Evolutionary conservation across 2,888 invertebrate species (phyloP), one percentile per base, ranked within the genome.

Genomic region (Pristionchus maxplancki): DNA sequence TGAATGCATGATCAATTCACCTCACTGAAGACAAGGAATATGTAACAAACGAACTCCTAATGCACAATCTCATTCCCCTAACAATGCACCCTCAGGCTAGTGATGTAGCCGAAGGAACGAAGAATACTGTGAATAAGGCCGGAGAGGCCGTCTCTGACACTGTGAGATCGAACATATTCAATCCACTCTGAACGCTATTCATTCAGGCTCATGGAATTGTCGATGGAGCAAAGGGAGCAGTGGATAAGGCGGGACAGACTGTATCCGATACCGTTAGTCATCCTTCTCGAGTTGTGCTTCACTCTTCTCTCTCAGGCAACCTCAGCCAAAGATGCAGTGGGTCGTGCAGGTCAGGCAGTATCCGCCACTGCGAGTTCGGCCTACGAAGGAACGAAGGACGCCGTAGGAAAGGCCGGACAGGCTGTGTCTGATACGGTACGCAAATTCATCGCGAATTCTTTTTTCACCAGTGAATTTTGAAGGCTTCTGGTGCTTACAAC

Each of bases 81-180:
- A 67, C 31, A 67, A 17, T 74, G 8, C 34, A 24, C 24, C 8
- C 11, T 74, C 81, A 81, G 81, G 81, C 81, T 28, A 48, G 48
- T 48, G 44, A 44, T 28, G 81, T 71, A 37, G 71, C 71, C 17
- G 71, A 71, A 37, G 71, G 71, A 71, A 17, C 81, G 48, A 81
- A 81, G 81, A 48, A 28, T 28, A 37, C 81, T 40, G 81, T 48
- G 11, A 81, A 44, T n/a, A 81, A 81, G 48, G 81, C 81, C 44
- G 81, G 81, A 81, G 48, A 81, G 44, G 48, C 44, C 44, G 81
- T 28, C 31, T 81, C 48, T 81, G 81, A 81, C 31, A 81, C 81
- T 28, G 81, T 81, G 48, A 81, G 81, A 81, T 15, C 1, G 24
- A 37, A 74, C 13, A 37, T 74, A 9, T 9, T 37, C 40, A 11